Percentiles rank a stretch among this genome's conserved stretches.
phyloP scores from a whole-genome alignment of 2,888 invertebrate species.

The Drosophila kuntzei region DNA sequence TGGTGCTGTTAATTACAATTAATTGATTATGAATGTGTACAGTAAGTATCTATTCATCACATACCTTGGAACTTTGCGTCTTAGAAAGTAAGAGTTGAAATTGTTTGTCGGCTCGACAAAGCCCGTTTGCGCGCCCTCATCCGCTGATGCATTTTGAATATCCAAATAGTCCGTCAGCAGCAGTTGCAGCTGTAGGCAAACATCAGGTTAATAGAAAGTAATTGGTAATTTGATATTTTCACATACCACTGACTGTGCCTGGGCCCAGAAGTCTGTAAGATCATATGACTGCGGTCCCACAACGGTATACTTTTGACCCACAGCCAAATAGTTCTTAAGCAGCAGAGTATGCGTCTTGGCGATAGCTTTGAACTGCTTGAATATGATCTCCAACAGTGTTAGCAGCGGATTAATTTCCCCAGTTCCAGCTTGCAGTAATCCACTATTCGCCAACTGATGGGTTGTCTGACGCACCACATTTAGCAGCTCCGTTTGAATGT shows the following conservation, averaged over 20 bases:
- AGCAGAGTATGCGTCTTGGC: constrained; percentile 91
- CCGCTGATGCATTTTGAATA: constrained; percentile 90
- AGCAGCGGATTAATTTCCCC: constrained; percentile 85
- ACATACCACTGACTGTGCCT: constrained; percentile 94
- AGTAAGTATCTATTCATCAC: neutral
- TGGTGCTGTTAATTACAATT: constrained; percentile 84
- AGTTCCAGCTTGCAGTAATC: constrained; percentile 15
- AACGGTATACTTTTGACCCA: constrained; percentile 87
- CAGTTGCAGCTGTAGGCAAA: constrained; percentile 89
- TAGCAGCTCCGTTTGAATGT: constrained; percentile 93
- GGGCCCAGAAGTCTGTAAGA: constrained; percentile 94
- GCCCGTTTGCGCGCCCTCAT: constrained; percentile 87
- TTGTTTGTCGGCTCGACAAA: constrained; percentile 85
- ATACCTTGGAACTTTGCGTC: constrained; percentile 84
- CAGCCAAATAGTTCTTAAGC: constrained; percentile 88
- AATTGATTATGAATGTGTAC: neutral
- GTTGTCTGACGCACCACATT: constrained; percentile 93
- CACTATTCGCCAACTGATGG: constrained; percentile 88
- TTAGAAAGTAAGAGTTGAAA: constrained; percentile 86
- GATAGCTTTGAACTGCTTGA: constrained; percentile 93
- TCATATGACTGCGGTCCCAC: constrained; percentile 87
- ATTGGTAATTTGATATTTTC: neutral
- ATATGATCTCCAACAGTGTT: constrained; percentile 90
- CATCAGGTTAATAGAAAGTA: neutral
- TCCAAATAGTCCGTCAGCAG: constrained; percentile 94